Evolutionary conservation across 2,888 invertebrate genomes (phyloP).

Genomic region (Nasonia oneida): DNA sequence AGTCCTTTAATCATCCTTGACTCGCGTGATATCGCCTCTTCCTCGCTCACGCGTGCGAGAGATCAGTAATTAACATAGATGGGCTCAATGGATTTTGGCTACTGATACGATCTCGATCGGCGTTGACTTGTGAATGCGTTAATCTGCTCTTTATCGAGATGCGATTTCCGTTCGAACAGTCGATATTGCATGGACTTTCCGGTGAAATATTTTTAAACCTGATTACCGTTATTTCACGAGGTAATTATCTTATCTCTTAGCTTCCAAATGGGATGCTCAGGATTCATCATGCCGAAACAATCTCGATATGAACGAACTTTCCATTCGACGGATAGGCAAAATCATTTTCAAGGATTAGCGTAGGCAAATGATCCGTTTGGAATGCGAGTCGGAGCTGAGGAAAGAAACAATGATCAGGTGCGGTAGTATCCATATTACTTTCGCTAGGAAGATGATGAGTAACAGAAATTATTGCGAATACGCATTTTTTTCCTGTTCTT

Average conservation of each 20-base stretch:
- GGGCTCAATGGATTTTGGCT: background rate
- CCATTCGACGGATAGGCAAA: background rate
- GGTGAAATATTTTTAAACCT: background rate
- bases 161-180: background rate
- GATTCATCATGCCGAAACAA: background rate
- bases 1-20: background rate
- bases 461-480: conserved; percentile 24
- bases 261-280: background rate
- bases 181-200: background rate
- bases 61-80: conserved; percentile 20
- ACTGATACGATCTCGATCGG: background rate
- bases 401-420: conserved; percentile 49
- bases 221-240: background rate
- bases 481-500: background rate
- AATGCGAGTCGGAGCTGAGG: conserved; percentile 11
- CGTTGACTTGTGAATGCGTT: conserved; percentile 5
- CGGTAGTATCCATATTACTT: conserved; percentile 43
- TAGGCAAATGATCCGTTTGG: conserved; percentile 21
- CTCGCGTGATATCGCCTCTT: background rate
- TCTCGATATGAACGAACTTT: background rate
- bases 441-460: conserved; percentile 32
- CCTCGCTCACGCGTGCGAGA: background rate
- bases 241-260: background rate
- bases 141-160: background rate
- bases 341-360: conserved; percentile 20